phyloP scores from a whole-genome alignment of 2,888 invertebrate genomes.

The Iphiclides podalirius region DNA sequence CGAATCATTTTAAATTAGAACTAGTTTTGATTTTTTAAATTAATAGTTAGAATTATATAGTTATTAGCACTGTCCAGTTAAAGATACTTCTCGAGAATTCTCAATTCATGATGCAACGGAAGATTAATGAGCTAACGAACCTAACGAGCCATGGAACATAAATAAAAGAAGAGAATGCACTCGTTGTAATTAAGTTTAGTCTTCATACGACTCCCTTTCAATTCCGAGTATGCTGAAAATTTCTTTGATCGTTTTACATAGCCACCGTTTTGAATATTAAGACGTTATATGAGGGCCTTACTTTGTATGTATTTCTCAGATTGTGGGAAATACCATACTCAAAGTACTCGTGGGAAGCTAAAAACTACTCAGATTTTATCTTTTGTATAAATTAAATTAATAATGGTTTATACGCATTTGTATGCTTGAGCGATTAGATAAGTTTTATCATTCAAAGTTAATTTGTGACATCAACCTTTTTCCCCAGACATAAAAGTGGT shows the following conservation, averaged over 20 bases:
- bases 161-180: conserved; percentile 11
- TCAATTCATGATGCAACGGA: conserved; percentile 1
- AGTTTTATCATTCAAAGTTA: conserved; percentile 1
- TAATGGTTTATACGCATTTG: conserved; percentile 7
- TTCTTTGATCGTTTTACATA: conserved; percentile 5
- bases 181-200: conserved; percentile 9
- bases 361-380: neutral
- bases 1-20: too few species aligned
- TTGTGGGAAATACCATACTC: neutral
- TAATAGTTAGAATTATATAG: neutral
- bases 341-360: neutral
- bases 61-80: neutral
- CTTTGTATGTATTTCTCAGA: neutral
- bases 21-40: too few species aligned
- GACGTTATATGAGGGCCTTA: neutral
- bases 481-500: too few species aligned
- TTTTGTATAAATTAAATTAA: conserved; percentile 6
- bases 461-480: too few species aligned
- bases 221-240: conserved; percentile 8
- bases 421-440: conserved; percentile 4
- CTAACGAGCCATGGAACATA: neutral
- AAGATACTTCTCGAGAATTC: conserved; percentile 4
- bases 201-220: conserved; percentile 1
- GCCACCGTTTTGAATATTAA: neutral
- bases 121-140: conserved; percentile 13